These are phyloP conservation scores for Rhinichthys osculus DNA, from an alignment of 2,797 vertebrate genomes.

Conservation along the genomic window DNA sequence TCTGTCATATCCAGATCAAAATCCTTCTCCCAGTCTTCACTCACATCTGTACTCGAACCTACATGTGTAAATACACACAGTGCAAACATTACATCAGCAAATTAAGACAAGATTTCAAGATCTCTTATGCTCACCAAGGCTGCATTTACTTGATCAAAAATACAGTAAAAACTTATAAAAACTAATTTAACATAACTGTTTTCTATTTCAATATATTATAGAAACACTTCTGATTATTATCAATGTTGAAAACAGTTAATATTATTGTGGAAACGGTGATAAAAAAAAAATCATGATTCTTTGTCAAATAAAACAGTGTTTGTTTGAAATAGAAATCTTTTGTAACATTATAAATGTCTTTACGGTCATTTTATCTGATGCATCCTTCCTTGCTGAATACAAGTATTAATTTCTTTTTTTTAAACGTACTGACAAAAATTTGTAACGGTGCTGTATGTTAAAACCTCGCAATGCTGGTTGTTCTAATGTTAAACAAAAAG, in stretches of 20 bases:
- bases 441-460: no score
- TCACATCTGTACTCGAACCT: constrained; percentile 96
- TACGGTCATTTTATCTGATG: no score
- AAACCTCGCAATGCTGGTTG: no score
- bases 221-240: neutral
- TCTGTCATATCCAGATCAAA: constrained; percentile 99
- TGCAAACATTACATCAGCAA: neutral
- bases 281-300: no score
- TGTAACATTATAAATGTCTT: neutral
- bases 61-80: neutral
- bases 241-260: neutral
- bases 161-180: no score
- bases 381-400: no score
- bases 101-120: neutral
- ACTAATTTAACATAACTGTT: neutral
- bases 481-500: no score
- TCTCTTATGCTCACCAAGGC: neutral
- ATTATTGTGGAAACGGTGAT: no score
- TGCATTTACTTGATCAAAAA: neutral
- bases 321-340: neutral
- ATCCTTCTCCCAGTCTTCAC: constrained; percentile 99
- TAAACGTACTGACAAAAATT: no score
- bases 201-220: neutral
- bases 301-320: neutral
- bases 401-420: no score